These are phyloP conservation scores for Calliphora vomitoria DNA, from an alignment of 2,888 invertebrate species.

Conservation along the genomic window DNA sequence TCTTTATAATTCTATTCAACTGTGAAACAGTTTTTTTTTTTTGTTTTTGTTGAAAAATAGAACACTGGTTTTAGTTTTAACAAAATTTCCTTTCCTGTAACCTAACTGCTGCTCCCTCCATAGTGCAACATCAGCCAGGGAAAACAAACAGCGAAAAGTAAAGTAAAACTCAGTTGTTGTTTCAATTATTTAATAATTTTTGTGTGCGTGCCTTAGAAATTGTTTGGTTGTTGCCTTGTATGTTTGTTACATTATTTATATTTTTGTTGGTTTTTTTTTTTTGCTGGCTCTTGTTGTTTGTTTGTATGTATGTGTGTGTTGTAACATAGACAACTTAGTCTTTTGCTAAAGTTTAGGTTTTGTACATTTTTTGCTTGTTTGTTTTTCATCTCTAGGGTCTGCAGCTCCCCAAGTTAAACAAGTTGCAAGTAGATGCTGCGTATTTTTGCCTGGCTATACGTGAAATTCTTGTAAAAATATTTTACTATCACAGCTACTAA, in stretches of 20 bases:
- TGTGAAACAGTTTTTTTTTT: conserved; percentile 3
- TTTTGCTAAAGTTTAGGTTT: conserved; percentile 46
- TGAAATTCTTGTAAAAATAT: conserved; percentile 44
- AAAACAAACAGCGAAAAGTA: conserved; percentile 34
- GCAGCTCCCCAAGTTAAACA: conserved; percentile 60
- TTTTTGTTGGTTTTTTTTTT: not conserved
- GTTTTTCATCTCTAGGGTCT: conserved; percentile 57
- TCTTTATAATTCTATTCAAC: conserved; percentile 7
- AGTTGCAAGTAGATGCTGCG: conserved; percentile 26
- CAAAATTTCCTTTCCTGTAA: not conserved
- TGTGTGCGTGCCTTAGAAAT: conserved; percentile 57
- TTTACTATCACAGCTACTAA: conserved; percentile 50
- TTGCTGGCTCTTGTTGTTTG: conserved; percentile 3
- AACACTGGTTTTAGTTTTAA: conserved; percentile 6
- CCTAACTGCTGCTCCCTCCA: not conserved
- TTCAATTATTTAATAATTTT: conserved; percentile 69
- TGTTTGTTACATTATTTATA: conserved; percentile 17
- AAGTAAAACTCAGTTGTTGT: conserved; percentile 54
- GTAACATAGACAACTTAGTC: conserved; percentile 35
- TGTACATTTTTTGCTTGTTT: conserved; percentile 20
- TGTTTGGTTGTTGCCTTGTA: conserved; percentile 26
- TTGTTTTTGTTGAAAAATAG: not conserved
- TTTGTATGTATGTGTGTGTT: not conserved
- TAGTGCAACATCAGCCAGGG: conserved; percentile 11
- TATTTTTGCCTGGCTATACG: not conserved